These are phyloP conservation scores for Podarcis siculus DNA, from an alignment of 2,797 vertebrate genomes.

Conservation along the genomic window DNA sequence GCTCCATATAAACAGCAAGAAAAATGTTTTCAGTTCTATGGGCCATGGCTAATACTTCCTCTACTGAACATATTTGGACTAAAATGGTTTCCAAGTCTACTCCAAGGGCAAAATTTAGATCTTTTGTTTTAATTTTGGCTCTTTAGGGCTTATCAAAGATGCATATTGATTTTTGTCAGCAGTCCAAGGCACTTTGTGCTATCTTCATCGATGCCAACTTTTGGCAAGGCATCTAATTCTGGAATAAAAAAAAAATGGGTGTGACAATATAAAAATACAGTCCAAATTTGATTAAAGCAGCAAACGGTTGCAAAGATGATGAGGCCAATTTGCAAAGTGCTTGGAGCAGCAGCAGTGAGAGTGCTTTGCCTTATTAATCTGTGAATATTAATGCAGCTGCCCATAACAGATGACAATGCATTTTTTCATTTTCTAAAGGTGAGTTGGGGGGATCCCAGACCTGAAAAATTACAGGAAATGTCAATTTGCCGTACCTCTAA, in stretches of 20 bases:
- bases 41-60: constrained; percentile 52
- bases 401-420: background rate
- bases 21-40: constrained; percentile 53
- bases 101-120: constrained; percentile 52
- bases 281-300: constrained; percentile 53
- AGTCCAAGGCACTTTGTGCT: constrained; percentile 50
- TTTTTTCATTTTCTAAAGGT: background rate
- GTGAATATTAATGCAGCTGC: constrained; percentile 18
- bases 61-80: constrained; percentile 43
- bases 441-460: background rate
- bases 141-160: constrained; percentile 51
- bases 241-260: constrained; percentile 51
- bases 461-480: background rate
- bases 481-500: background rate
- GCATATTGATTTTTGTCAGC: constrained; percentile 59
- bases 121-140: constrained; percentile 18
- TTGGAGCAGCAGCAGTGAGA: background rate
- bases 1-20: constrained; percentile 66
- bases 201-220: constrained; percentile 60
- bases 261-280: constrained; percentile 50
- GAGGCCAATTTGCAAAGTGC: background rate
- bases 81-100: constrained; percentile 44
- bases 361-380: background rate
- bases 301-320: constrained; percentile 27
- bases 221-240: constrained; percentile 51